Conservation (phyloP, 2,888 invertebrate genomes). For the Temnothorax rugatulus region DNA sequence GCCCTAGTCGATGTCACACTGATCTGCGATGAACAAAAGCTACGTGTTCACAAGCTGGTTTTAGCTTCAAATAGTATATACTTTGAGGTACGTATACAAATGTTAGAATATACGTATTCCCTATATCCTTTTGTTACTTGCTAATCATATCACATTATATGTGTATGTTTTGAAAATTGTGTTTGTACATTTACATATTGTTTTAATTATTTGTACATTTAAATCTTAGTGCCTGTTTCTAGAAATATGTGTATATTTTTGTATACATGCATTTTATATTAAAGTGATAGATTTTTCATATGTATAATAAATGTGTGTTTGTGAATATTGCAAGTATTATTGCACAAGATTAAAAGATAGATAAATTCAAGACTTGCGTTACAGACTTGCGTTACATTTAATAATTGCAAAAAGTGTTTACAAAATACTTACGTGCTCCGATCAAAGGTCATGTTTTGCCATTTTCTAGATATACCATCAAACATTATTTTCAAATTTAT, state of each 20-base stretch:
- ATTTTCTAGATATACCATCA: neutral
- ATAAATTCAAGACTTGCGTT: neutral
- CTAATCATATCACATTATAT: neutral
- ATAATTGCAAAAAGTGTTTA: conserved; percentile 12
- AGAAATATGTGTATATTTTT: neutral
- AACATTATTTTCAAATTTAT: neutral
- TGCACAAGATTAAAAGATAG: too few relatives aligned
- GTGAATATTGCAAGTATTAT: neutral
- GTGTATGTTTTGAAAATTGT: neutral
- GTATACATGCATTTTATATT: conserved; percentile 11
- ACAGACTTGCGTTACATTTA: neutral
- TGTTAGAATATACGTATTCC: neutral
- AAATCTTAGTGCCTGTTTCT: neutral
- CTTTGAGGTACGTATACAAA: conserved; percentile 89
- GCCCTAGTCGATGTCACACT: conserved; percentile 92
- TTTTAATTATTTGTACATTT: conserved; percentile 5
- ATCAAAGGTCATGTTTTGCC: neutral
- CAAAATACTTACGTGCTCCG: neutral
- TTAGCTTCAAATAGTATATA: conserved; percentile 91
- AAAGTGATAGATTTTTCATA: neutral
- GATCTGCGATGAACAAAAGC: conserved; percentile 91
- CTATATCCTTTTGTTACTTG: too few relatives aligned
- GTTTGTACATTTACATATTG: neutral
- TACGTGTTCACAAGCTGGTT: conserved; percentile 92
- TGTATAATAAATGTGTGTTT: neutral